Base-by-base conservation (phyloP, 2,888 invertebrate species). In the Perizoma flavofasciatum region DNA sequence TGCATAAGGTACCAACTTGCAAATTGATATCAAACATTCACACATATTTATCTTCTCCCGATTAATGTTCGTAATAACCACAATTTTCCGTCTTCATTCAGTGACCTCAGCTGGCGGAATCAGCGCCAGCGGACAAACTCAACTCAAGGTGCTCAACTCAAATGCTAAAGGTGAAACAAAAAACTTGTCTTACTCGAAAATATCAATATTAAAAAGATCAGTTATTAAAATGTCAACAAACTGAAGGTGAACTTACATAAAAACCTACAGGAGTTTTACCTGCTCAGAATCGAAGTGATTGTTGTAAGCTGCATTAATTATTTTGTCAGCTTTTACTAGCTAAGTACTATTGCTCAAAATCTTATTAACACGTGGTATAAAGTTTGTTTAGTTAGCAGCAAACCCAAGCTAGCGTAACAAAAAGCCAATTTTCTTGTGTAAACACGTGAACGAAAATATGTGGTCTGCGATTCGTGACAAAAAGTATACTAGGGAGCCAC, bases 171-270 rank as follows among this genome's bases (percentile, higher is more conserved):
- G 77, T 76, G 68, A 63, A 63, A 57, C 61, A 82, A 76, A 80
- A 80, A 82, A 81, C 86, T 77, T 67, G 86, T 83, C 70, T 78
- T 78, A 81, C 70, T 72, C 64, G 69, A 71, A 71, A 71, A 71
- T 70, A 71, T 54, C 58, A 58, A 64, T 67, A 73, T 74, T 72
- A 63, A 73, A 71, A 69, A 68, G 69, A 66, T 68, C 72, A 71
- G 76, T 75, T 78, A 75, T 64, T 72, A 44, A 82, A 88, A 85
- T 85, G 83, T 76, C 83, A 83, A 80, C 78, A 84, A 82, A 80
- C 82, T 77, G 80, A 85, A 87, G 84, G 83, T 81, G 74, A 76
- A 70, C 63, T 62, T 66, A 67, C 61, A 64, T 50, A 58, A 50
- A 64, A 51, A 46, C 60, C 62, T 53, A 52, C 51, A 22, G 22